phyloP scores from a whole-genome alignment of 2,113 vertebrate species.

The Fregata magnificens region DNA sequence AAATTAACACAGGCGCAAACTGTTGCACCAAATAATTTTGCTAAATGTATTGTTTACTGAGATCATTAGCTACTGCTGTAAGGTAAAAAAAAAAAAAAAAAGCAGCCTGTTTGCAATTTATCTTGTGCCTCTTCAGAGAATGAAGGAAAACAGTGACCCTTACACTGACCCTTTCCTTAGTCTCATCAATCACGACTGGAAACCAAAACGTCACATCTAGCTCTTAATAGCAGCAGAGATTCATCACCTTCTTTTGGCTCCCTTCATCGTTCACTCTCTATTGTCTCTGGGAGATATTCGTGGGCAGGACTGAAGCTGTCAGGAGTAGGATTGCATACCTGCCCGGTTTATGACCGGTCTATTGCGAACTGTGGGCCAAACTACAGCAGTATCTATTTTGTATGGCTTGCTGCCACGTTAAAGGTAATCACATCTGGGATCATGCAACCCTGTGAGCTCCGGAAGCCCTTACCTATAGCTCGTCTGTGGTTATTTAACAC shows the following conservation, averaged over 20 bases:
- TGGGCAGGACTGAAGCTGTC: not conserved
- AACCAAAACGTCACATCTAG: not conserved
- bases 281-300: not conserved
- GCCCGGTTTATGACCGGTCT: not conserved
- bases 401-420: not conserved
- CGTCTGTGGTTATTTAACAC: not conserved
- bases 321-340: not conserved
- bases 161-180: not conserved
- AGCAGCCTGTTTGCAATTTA: not conserved
- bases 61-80: not conserved
- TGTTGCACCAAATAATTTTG: not conserved
- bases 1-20: not conserved
- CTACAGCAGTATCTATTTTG: not conserved
- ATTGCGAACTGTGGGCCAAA: not conserved
- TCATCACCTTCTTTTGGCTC: not conserved
- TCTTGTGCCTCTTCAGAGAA: not conserved
- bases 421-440: not conserved
- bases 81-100: not conserved
- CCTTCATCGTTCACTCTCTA: not conserved
- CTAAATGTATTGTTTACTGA: not conserved
- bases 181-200: not conserved
- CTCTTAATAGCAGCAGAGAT: not conserved
- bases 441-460: not conserved
- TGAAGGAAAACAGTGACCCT: not conserved
- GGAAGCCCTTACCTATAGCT: not conserved